These are phyloP conservation scores for Lasioglossum zephyrum DNA, from an alignment of 2,888 invertebrate genomes.

Conservation along the genomic window DNA sequence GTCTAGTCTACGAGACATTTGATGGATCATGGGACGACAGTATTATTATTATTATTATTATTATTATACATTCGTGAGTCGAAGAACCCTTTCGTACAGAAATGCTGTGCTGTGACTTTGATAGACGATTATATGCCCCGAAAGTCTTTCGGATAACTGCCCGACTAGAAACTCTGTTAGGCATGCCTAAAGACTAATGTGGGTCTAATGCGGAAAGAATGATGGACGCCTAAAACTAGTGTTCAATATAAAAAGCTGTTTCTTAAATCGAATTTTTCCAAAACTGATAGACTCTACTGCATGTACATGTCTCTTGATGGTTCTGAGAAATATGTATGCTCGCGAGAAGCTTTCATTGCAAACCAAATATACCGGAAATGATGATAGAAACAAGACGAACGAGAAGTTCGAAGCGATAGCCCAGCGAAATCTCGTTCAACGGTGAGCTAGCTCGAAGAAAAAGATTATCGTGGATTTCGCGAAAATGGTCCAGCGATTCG, in stretches of 20 bases:
- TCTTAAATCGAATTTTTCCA: not conserved
- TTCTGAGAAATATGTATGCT: not conserved
- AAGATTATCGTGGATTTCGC: constrained; percentile 66
- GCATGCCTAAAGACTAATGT: too few species aligned
- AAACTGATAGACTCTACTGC: not conserved
- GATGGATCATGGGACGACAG: not conserved
- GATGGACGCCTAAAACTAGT: not conserved
- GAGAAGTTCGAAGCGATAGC: constrained; percentile 37
- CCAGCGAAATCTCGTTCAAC: constrained; percentile 24
- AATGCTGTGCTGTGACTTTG: not conserved
- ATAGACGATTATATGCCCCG: not conserved
- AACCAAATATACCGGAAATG: constrained; percentile 15
- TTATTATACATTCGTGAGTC: not conserved
- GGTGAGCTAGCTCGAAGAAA: constrained; percentile 18
- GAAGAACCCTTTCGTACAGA: not conserved
- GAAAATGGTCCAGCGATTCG: constrained; percentile 50
- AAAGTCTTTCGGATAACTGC: not conserved
- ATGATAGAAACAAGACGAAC: constrained; percentile 56
- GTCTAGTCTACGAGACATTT: not conserved
- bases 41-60: not conserved
- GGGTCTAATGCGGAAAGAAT: too few species aligned
- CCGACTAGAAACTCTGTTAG: too few species aligned
- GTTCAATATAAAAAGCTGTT: not conserved
- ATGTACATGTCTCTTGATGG: not conserved
- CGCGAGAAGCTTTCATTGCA: not conserved